Conservation (phyloP, 2,113 vertebrate species). For the Peromyscus californicus region DNA sequence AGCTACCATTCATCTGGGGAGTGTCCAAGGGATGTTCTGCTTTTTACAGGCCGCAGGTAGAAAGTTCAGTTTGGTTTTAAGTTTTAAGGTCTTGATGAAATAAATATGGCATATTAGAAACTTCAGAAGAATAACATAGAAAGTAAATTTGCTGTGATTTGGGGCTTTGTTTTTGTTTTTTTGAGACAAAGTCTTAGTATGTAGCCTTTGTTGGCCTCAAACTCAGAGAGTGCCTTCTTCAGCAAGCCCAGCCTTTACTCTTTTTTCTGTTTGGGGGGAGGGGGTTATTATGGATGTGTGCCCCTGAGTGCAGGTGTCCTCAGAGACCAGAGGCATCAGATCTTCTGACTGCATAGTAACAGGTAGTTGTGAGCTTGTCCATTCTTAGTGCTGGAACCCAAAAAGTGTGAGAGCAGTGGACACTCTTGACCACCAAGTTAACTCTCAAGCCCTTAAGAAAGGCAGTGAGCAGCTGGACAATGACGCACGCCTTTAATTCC, state of each 20-base stretch:
- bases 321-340: neutral
- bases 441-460: neutral
- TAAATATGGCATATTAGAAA: neutral
- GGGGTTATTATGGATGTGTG: neutral
- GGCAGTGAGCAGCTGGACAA: neutral
- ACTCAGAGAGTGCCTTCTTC: neutral
- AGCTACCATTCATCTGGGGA: neutral
- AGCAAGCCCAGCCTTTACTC: neutral
- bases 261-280: neutral
- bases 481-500: neutral
- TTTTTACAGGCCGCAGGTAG: neutral
- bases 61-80: neutral
- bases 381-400: too few relatives aligned
- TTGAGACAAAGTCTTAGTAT: neutral
- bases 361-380: too few relatives aligned
- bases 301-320: neutral
- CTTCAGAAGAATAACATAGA: neutral
- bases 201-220: neutral
- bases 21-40: neutral
- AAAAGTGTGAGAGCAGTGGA: neutral
- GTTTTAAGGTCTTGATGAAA: neutral
- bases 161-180: too few relatives aligned
- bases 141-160: neutral
- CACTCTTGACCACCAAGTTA: neutral
- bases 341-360: neutral